A percentile compares a stretch with the other conserved stretches of the same genome.
These are phyloP conservation scores for Anneissia japonica DNA, from an alignment of 35 echinoderm and acorn worm genomes.

Conservation along the genomic window DNA sequence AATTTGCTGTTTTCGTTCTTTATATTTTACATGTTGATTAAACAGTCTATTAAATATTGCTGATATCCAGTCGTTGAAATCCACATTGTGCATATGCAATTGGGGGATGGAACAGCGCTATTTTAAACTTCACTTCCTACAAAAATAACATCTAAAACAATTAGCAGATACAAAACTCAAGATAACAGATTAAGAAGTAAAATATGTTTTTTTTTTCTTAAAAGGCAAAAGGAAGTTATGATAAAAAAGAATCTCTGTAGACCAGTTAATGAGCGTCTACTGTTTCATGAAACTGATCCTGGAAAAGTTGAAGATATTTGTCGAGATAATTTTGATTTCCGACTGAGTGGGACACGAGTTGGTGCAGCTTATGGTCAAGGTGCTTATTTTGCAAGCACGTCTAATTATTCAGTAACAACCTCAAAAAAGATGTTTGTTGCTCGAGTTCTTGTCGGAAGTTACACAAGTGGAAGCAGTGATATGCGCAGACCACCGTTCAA, in stretches of 20 bases:
- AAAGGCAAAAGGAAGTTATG: constrained; percentile 21
- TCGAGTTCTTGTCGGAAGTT: constrained; percentile 24
- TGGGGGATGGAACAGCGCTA: no score
- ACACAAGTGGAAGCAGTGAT: neutral
- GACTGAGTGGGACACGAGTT: constrained; percentile 33
- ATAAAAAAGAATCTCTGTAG: neutral
- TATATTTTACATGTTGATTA: no score
- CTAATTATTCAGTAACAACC: constrained; percentile 7
- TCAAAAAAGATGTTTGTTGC: constrained; percentile 18
- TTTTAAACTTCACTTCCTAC: no score
- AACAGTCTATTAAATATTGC: no score
- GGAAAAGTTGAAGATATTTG: constrained; percentile 18
- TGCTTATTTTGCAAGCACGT: constrained; percentile 26
- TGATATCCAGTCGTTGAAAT: no score
- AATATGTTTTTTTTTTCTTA: neutral
- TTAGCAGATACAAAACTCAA: no score
- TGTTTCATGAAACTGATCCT: constrained; percentile 27
- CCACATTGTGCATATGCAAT: no score
- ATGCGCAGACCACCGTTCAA: constrained; percentile 20
- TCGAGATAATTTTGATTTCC: constrained; percentile 45
- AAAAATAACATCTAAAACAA: no score
- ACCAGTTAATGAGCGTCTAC: constrained; percentile 12
- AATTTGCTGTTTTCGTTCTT: no score
- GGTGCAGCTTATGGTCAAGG: constrained; percentile 34
- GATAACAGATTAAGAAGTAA: no score